Evolutionary conservation across 2,888 invertebrate species (phyloP).

Genomic region (Polydrusus tereticollis): DNA sequence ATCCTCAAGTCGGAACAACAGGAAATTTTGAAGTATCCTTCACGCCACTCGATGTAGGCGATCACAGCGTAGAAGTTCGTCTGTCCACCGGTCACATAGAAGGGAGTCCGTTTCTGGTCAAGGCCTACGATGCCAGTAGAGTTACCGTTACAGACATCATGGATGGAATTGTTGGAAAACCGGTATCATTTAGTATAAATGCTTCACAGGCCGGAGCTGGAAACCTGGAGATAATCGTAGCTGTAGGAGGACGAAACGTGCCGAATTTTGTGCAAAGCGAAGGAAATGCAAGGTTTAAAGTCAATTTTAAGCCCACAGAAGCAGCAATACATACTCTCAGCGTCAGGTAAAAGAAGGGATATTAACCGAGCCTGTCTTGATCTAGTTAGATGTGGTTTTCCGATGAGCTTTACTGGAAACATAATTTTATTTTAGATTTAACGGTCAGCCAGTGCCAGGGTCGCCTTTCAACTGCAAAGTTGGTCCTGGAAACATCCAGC

Average conservation of each 20-base stretch:
- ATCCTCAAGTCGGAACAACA: constrained; percentile 66
- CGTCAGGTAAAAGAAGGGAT: constrained; percentile 77
- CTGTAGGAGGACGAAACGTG: constrained; percentile 95
- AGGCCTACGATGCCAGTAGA: constrained; percentile 94
- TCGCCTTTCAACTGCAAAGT: constrained; percentile 96
- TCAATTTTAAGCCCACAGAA: constrained; percentile 96
- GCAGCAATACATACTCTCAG: constrained; percentile 92
- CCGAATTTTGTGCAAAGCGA: constrained; percentile 98
- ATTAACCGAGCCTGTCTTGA: not conserved
- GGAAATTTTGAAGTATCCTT: constrained; percentile 71
- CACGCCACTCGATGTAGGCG: constrained; percentile 91
- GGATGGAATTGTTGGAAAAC: constrained; percentile 90
- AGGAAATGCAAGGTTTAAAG: constrained; percentile 94
- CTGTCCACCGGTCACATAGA: constrained; percentile 85
- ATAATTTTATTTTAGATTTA: constrained; percentile 68
- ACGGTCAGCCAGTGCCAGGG: constrained; percentile 84
- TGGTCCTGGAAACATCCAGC: constrained; percentile 72
- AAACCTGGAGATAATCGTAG: constrained; percentile 97
- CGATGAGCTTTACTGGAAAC: not conserved
- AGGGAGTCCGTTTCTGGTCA: constrained; percentile 95
- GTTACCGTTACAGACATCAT: constrained; percentile 96
- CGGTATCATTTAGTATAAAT: constrained; percentile 93
- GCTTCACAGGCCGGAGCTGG: constrained; percentile 89
- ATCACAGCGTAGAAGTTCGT: constrained; percentile 89
- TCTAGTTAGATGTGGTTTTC: too few relatives aligned